Percentiles rank a stretch among this genome's conserved stretches.
phyloP scores from a whole-genome alignment of 2,888 invertebrate genomes.

The Sarcophaga rosellei region DNA sequence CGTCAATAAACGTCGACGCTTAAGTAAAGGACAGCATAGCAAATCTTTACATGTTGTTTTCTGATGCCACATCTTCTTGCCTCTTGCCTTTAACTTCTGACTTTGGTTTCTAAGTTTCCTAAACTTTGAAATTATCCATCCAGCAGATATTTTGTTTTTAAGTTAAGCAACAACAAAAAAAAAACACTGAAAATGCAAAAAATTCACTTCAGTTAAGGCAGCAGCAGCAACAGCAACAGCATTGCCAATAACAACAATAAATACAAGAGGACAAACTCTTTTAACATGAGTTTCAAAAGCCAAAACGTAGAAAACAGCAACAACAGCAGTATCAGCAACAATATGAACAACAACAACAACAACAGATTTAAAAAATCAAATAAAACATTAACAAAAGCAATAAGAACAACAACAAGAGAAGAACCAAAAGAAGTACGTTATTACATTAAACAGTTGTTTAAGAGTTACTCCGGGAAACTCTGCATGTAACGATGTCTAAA shows the following conservation, averaged over 20 bases:
- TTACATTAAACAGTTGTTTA: constrained; percentile 65
- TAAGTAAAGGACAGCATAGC: constrained; percentile 67
- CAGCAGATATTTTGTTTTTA: constrained; percentile 33
- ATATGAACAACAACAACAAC: constrained; percentile 46
- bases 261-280: constrained; percentile 42
- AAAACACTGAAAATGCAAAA: too few relatives aligned
- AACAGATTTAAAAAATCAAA: neutral
- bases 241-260: constrained; percentile 9
- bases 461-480: constrained; percentile 37
- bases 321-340: constrained; percentile 35
- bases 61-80: constrained; percentile 36
- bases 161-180: constrained; percentile 26
- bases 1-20: constrained; percentile 80
- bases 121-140: neutral
- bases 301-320: constrained; percentile 14
- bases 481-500: constrained; percentile 53
- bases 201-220: too few relatives aligned
- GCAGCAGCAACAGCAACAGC: neutral
- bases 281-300: constrained; percentile 18
- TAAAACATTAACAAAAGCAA: constrained; percentile 49
- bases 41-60: constrained; percentile 64
- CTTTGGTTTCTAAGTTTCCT: constrained; percentile 5
- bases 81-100: neutral
- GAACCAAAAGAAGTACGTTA: constrained; percentile 38
- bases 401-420: constrained; percentile 26